Conservation (phyloP, 2,888 invertebrate species). For the Drosophila monieri region DNA sequence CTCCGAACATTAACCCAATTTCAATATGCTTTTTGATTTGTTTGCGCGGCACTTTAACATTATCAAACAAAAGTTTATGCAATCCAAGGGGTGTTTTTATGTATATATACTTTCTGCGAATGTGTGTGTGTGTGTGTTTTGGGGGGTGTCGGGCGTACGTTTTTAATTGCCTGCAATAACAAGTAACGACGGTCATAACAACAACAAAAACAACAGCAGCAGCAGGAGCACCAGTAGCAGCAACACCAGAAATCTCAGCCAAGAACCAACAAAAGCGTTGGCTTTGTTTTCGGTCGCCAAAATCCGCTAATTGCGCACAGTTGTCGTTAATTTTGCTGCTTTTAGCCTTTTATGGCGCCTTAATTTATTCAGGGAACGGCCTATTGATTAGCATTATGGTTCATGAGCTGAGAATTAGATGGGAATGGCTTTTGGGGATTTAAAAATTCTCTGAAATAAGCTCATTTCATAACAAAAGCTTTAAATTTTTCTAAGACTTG, state of each 20-base stretch:
- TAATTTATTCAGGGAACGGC: slow-evolving; percentile 40
- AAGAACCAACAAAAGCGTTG: slow-evolving; percentile 23
- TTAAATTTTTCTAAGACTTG: background rate
- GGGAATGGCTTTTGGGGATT: slow-evolving; percentile 9
- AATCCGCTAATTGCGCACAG: slow-evolving; percentile 75
- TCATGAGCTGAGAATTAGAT: slow-evolving; percentile 21
- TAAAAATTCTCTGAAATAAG: background rate
- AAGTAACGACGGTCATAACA: slow-evolving; percentile 65
- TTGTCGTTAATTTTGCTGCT: slow-evolving; percentile 60
- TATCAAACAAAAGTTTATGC: slow-evolving; percentile 80
- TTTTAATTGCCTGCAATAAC: slow-evolving; percentile 75
- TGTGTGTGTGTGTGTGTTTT: slow-evolving; percentile 26
- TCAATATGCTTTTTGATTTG: slow-evolving; percentile 82
- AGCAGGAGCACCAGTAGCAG: slow-evolving; percentile 20
- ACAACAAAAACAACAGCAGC: slow-evolving; percentile 46
- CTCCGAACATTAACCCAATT: slow-evolving; percentile 78
- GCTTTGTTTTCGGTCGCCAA: slow-evolving; percentile 57
- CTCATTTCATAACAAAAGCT: background rate
- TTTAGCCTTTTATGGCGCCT: slow-evolving; percentile 34
- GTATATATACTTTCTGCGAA: background rate
- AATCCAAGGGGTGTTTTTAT: slow-evolving; percentile 33
- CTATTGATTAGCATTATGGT: slow-evolving; percentile 67
- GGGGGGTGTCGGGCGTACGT: slow-evolving; percentile 51
- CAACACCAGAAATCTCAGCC: slow-evolving; percentile 21
- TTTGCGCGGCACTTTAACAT: slow-evolving; percentile 82